Conservation (phyloP, 2,797 vertebrate genomes). For the Pithecia hirsuta region DNA sequence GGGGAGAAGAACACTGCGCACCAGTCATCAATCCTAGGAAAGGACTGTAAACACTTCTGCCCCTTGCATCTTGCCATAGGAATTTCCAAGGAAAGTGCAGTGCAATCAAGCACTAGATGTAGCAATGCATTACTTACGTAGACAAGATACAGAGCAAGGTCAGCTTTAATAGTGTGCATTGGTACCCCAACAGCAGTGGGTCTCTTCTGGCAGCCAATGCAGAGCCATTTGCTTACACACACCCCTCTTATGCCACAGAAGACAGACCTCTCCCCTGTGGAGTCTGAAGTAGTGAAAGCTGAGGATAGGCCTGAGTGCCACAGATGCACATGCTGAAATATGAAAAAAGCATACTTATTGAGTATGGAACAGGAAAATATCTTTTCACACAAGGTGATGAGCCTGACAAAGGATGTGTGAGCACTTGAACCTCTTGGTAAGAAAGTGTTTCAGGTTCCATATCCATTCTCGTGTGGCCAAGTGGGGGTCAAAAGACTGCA, state of each 20-base stretch:
- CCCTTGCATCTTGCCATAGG: background rate
- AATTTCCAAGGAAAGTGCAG: background rate
- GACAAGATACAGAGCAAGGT: background rate
- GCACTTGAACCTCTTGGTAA: background rate
- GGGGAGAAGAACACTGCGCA: background rate
- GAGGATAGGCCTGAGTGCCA: background rate
- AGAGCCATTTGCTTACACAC: background rate
- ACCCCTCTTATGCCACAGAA: background rate
- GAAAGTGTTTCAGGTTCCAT: background rate
- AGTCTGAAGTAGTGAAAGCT: background rate
- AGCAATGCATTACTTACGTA: background rate
- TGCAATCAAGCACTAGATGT: background rate
- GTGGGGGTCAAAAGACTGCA: background rate
- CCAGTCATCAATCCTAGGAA: background rate
- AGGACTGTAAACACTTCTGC: background rate
- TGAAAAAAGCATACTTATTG: background rate
- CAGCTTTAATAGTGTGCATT: background rate
- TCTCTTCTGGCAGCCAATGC: background rate
- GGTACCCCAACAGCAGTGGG: background rate
- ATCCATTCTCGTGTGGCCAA: background rate
- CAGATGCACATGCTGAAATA: background rate
- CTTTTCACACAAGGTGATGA: background rate
- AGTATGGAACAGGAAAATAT: background rate
- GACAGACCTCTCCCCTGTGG: background rate
- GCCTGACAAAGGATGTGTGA: background rate